Base-by-base conservation (phyloP, 2,113 vertebrate species). In the Mesitornis unicolor region DNA sequence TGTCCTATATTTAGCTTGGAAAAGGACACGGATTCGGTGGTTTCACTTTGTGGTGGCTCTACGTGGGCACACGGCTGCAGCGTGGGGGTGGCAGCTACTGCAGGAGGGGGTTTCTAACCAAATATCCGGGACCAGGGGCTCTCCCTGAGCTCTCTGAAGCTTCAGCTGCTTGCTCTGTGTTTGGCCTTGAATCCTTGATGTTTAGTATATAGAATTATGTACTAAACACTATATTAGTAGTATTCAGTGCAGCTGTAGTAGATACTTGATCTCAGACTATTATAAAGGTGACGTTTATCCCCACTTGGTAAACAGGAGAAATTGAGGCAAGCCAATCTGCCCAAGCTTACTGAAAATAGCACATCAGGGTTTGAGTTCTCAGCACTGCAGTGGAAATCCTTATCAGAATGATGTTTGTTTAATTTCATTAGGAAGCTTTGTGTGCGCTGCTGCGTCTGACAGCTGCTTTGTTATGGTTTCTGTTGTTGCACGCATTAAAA, bases 1-100 rank as follows among this genome's bases (percentile, higher is more conserved):
- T 71, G 74, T 70, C 76, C 91, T 93, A 90, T 91, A 69, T 95
- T 93, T 93, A 96, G 82, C 77, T 80, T 42, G 69, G 78, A 35
- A 84, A 88, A 53, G 82, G 71, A 92, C 88, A 84, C 76, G 64
- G 63, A 70, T 84, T 0, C 54, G 76, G 77, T 90, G 82, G 59
- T 84, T 93, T 94, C 74, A 36, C 50, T 76, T 57, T 77, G n/a
- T n/a, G n/a, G n/a, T 84, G 82, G 13, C 81, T 43, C 33, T 60
- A 6, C 54, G 13, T 51, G 3, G 75, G 69, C 60, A 29, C 56
- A 26, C 4, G 73, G 71, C 75, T 87, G 85, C 83, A 11, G 64
- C 45, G 5, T 51, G 56, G 64, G 90, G 42, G 16, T 40, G 80
- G 67, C 59, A 14, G 33, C 16, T 60, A 31, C 63, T 20, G 71